Conservation (phyloP, 2,888 invertebrate genomes). For the Leptogaster cylindrica region DNA sequence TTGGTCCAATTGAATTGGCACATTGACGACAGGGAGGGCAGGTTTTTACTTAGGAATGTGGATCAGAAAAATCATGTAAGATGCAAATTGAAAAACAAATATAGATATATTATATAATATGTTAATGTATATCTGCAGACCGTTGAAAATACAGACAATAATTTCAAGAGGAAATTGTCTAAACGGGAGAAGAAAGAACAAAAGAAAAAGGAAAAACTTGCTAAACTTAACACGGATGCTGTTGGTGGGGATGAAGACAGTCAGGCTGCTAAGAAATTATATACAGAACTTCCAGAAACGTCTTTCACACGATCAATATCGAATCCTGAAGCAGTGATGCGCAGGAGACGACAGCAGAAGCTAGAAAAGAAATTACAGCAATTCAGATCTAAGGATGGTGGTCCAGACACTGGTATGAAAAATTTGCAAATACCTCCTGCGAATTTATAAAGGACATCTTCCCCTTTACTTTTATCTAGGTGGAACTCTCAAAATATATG, state of each 20-base stretch:
- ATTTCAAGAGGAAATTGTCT: conserved; percentile 91
- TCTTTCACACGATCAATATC: conserved; percentile 99
- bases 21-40: conserved; percentile 96
- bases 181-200: conserved; percentile 97
- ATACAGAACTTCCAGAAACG: conserved; percentile 96
- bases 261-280: conserved; percentile 88
- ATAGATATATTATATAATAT: not conserved
- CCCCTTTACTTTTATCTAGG: conserved; percentile 63
- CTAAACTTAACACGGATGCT: conserved; percentile 73
- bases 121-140: conserved; percentile 61
- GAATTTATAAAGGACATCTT: too few relatives aligned
- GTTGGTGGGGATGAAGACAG: conserved; percentile 68
- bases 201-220: conserved; percentile 91
- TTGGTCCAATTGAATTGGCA: conserved; percentile 99
- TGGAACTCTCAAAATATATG: conserved; percentile 92
- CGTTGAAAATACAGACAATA: conserved; percentile 76
- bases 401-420: conserved; percentile 81
- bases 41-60: conserved; percentile 90
- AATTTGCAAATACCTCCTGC: not conserved
- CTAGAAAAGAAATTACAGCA: conserved; percentile 95
- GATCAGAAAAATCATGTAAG: conserved; percentile 75
- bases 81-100: not conserved
- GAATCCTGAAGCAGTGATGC: conserved; percentile 99
- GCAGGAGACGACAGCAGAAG: conserved; percentile 93
- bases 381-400: conserved; percentile 93